Conservation (phyloP, 2,113 vertebrate genomes). For the Sylvietta virens region DNA sequence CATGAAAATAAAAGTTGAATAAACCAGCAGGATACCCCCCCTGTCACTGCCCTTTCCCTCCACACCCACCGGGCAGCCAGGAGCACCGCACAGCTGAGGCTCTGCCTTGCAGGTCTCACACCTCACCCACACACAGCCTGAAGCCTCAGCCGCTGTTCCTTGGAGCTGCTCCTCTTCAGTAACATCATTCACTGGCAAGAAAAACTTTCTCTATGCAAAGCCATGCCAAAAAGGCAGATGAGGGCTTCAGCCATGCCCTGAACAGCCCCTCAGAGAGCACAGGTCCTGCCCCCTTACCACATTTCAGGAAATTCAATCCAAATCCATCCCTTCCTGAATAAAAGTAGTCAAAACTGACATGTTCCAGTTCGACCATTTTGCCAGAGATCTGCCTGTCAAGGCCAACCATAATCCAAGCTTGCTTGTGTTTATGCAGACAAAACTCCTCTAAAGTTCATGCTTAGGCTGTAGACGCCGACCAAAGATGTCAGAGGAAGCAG, state of each 20-base stretch:
- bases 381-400: neutral
- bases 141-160: neutral
- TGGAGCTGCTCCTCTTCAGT: neutral
- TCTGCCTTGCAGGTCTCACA: neutral
- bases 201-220: neutral
- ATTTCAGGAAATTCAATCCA: neutral
- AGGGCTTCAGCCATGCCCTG: neutral
- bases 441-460: neutral
- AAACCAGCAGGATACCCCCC: neutral
- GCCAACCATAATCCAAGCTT: neutral
- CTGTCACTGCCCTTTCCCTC: neutral
- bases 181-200: neutral
- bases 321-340: neutral
- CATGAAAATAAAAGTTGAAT: neutral
- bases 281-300: neutral
- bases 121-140: neutral
- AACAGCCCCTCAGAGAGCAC: neutral
- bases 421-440: neutral
- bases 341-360: neutral
- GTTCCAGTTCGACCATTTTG: neutral
- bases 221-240: neutral
- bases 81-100: rapidly evolving
- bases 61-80: rapidly evolving
- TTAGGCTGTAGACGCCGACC: neutral
- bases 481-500: neutral